Conservation (phyloP, 2,888 invertebrate species). For the Hydraecia micacea region DNA sequence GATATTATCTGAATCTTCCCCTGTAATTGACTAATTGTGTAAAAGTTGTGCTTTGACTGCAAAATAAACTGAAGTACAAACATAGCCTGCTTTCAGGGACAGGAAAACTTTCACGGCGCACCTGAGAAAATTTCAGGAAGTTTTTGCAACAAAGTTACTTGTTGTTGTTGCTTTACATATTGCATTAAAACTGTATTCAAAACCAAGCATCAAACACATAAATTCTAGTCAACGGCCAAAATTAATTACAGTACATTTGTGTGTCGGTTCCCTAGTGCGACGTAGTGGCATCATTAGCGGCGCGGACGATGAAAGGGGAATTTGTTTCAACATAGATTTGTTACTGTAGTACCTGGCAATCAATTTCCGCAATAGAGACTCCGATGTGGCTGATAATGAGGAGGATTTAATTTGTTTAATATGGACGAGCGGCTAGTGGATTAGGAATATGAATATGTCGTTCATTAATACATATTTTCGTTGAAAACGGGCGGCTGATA, state of each 20-base stretch:
- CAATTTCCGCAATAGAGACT: conserved; percentile 58
- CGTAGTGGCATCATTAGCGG: conserved; percentile 58
- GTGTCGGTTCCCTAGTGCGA: conserved; percentile 48
- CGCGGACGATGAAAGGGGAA: conserved; percentile 40
- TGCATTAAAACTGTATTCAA: neutral
- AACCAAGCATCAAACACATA: conserved; percentile 14
- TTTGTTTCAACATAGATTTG: conserved; percentile 61
- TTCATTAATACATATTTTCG: neutral
- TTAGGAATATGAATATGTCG: neutral
- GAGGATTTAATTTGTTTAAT: conserved; percentile 32
- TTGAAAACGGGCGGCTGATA: neutral
- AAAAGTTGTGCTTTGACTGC: neutral
- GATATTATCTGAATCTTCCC: neutral
- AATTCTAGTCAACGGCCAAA: conserved; percentile 38
- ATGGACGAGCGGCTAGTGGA: neutral
- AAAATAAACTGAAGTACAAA: neutral
- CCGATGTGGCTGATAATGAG: conserved; percentile 31
- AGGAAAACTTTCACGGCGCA: neutral
- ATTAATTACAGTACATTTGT: conserved; percentile 66
- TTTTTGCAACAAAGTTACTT: neutral
- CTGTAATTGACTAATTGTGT: neutral
- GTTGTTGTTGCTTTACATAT: neutral
- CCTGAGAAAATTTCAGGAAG: neutral
- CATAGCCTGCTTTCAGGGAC: neutral
- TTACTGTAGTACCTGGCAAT: conserved; percentile 52